Base-by-base conservation (phyloP, 2,797 vertebrate genomes). In the Hemitrygon akajei region DNA sequence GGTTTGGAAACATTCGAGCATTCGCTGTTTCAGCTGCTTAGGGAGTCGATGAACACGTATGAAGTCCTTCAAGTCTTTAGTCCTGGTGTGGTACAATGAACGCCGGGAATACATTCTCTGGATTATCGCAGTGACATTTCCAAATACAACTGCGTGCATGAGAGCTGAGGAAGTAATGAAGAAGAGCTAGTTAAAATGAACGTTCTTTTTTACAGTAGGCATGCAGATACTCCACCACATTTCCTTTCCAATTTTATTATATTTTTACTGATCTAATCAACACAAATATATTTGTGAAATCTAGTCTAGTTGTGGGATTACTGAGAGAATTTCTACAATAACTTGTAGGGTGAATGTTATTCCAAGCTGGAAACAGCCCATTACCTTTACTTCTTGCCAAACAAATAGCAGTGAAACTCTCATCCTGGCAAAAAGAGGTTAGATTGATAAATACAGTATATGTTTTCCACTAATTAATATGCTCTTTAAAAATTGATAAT, bases 61-160 rank as follows among this genome's bases (percentile, higher is more conserved):
- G 94, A 95, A 95, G 93, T 95, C 95, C 94, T 95, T 95, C 37
- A 95, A 94, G 94, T 95, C 95, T 94, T 95, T 95, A 94, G 95
- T 95, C 93, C 95, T 95, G 7, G 95, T 95, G 94, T 95, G 95
- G 94, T 95, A 95, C 6, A 95, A 94, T 34, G 95, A 95, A 0
- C 95, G 95, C 1, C 95, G 95, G 4, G 95, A 95, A 89, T 95
- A 95, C 95, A 95, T 95, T 93, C 95, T 94, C 94, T 95, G 95
- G 94, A 95, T 95, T 94, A 95, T 95, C 86, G 95, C 95, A 27
- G 95, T 95, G 87, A 95, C 95, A 63, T 95, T 95, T 40, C 95
- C 95, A 87, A 95, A 95, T 20, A 95, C 95, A 40, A 95, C 95
- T 1, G 95, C 95, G 37, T 95, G 95, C 95, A 95, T 95, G 93